Evolutionary conservation across 37 sponge, comb jelly and placozoan genomes (phyloP).

Genomic region (Axinella damicornis): DNA sequence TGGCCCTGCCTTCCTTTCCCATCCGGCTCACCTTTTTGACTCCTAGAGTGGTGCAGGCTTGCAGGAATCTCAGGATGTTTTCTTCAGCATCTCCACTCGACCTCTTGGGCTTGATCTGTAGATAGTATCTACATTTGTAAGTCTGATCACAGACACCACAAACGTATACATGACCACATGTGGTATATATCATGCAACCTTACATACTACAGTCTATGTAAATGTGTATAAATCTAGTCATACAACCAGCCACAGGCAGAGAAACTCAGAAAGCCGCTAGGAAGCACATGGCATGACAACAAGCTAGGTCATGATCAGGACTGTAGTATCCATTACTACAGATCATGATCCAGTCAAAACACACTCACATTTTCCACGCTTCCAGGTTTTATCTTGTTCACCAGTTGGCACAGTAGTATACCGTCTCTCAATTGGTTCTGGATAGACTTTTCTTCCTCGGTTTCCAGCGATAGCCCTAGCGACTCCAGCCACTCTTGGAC

Average conservation of each 20-base stretch:
- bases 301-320: no score
- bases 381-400: conserved; percentile 80
- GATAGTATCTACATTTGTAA: no score
- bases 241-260: no score
- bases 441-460: conserved; percentile 33
- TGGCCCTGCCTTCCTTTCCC: neutral
- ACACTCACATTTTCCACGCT: conserved; percentile 74
- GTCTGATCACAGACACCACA: no score
- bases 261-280: neutral
- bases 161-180: no score
- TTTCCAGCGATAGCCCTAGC: conserved; percentile 43
- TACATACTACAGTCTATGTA: no score
- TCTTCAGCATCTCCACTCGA: conserved; percentile 58
- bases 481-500: conserved; percentile 65
- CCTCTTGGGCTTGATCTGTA: conserved; percentile 62
- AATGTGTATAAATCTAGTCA: no score
- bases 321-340: no score
- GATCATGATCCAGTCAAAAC: no score
- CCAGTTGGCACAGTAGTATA: conserved; percentile 76
- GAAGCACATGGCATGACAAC: neutral
- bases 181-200: no score
- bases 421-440: conserved; percentile 72
- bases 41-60: conserved; percentile 69
- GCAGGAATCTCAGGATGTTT: conserved; percentile 74
- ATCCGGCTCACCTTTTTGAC: conserved; percentile 54